Evolutionary conservation across 2,888 invertebrate species (phyloP), one percentile per base, ranked within the genome.

Genomic region (Monoplex corrugatus): DNA sequence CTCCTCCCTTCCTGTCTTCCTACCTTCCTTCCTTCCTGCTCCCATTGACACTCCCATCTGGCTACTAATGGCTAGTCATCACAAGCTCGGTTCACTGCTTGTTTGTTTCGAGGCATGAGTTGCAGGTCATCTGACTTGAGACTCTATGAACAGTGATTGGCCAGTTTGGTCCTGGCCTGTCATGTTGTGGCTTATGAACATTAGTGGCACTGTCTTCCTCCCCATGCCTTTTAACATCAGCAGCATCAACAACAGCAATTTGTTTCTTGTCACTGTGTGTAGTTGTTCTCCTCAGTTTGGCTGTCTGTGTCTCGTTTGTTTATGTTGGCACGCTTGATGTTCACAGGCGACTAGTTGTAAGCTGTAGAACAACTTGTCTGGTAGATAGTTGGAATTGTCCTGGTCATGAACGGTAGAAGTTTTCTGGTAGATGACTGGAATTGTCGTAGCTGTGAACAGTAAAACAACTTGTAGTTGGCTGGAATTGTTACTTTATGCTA

Each of bases 41-140:
- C 85, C 83, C 40, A 32, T 75, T 72, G 13, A 45, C 13, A 82
- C 80, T 35, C 32, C 57, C 45, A n/a, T 57, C 13, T 72, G 86
- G 68, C 45, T 38, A 78, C 87, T 75, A 87, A 87, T 87, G 43
- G 44, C 78, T 75, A 28, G 86, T 72, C 72, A 38, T 10, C 16
- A 8, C 28, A 28, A 16, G 35, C n/a, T 35, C 43, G 16, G 28
- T n/a, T 13, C 43, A 82, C 44, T 5, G 45, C 85, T 40, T 38
- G 43, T n/a, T 84, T 85, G 63, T 85, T 68, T 32, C 82, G 44
- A 45, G 19, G n/a, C 44, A n/a, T 82, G 5, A 38, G 84, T 84
- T 28, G 0, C 84, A 35, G 57, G 57, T 84, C 38, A 57, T 50
- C 38, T 44, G 84, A 84, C 84, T 45, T 38, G 84, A 57, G 32